Conservation (phyloP, 2,797 vertebrate species). For the Manis crassicaudata region DNA sequence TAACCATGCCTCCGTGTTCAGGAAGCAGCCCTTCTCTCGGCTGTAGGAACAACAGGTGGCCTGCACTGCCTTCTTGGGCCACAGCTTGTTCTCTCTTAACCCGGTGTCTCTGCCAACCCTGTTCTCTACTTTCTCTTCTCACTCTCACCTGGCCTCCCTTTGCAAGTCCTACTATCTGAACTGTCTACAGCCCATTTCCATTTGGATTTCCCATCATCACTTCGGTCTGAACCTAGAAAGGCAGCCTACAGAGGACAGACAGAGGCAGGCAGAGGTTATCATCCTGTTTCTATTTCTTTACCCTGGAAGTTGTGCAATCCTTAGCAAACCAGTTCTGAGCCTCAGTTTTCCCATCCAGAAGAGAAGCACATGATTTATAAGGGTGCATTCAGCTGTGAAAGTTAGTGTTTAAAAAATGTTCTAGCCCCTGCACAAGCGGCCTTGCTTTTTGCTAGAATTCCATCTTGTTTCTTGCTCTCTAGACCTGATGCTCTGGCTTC, state of each 20-base stretch:
- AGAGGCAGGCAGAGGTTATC: neutral
- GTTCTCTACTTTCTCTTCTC: too few species aligned
- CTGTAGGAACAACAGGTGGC: rapidly evolving
- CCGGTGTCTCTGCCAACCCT: too few species aligned
- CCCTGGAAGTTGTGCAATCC: neutral
- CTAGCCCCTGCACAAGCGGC: neutral
- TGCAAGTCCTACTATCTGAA: neutral
- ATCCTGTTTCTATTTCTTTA: neutral
- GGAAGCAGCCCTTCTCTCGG: neutral
- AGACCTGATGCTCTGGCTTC: neutral
- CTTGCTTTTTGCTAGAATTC: neutral
- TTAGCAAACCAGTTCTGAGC: neutral
- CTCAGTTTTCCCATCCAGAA: neutral
- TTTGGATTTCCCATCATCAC: neutral
- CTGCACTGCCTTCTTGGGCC: neutral
- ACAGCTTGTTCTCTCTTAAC: neutral
- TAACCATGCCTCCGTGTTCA: neutral
- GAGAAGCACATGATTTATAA: neutral
- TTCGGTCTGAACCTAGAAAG: neutral
- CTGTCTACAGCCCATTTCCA: neutral
- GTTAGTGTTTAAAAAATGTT: neutral
- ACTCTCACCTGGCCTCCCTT: neutral
- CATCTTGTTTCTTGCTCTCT: neutral
- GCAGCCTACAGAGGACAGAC: neutral
- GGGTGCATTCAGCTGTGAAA: neutral